These are phyloP conservation scores for Dryobota labecula DNA, from an alignment of 2,888 invertebrate genomes.

Conservation along the genomic window DNA sequence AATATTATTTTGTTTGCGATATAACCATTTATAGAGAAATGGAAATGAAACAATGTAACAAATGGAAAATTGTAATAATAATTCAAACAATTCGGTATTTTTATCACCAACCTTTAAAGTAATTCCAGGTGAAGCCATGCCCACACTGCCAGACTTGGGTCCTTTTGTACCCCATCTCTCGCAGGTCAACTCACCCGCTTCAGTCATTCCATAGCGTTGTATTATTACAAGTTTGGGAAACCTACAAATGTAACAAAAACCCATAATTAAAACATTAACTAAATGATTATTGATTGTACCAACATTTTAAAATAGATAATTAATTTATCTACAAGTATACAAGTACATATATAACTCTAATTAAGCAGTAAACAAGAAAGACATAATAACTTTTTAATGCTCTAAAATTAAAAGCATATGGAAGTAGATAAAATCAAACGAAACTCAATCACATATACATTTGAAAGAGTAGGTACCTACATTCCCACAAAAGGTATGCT, in stretches of 20 bases:
- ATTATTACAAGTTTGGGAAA: constrained; percentile 75
- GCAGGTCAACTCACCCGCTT: constrained; percentile 80
- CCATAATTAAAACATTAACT: background rate
- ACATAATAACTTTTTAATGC: background rate
- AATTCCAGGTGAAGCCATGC: constrained; percentile 79
- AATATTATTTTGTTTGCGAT: background rate
- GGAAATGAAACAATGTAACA: background rate
- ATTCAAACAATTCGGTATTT: background rate
- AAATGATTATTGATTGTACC: too few species aligned
- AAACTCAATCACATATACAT: background rate
- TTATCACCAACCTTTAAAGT: constrained; percentile 75
- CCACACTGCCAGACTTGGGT: constrained; percentile 82
- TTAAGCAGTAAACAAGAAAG: background rate
- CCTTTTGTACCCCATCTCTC: constrained; percentile 80
- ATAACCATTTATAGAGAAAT: background rate
- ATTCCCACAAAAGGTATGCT: background rate
- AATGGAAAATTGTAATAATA: background rate
- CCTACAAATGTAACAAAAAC: constrained; percentile 58
- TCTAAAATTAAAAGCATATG: background rate
- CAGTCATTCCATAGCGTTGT: constrained; percentile 85
- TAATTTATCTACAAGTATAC: background rate
- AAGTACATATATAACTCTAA: constrained; percentile 3
- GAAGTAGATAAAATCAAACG: constrained; percentile 3
- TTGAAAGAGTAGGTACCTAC: background rate
- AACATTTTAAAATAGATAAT: background rate